Evolutionary conservation across 2,888 invertebrate species (phyloP), one percentile per base, ranked within the genome.

Genomic region (Conistra vaccinii): DNA sequence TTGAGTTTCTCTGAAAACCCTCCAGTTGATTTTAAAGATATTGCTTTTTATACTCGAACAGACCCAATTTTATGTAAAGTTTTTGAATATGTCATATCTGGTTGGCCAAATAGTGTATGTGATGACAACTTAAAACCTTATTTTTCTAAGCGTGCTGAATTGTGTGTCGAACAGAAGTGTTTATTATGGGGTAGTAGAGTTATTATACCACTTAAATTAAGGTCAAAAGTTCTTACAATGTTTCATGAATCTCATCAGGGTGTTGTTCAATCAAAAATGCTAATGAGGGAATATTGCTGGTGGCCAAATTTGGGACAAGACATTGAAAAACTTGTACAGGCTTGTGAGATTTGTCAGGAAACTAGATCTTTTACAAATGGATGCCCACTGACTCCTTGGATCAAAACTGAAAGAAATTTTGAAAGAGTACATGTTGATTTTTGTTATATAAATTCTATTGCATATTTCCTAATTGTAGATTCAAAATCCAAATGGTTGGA

Each of bases 191-290:
- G 53, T n/a, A 53, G n/a, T n/a, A 53, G 53, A 53, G 53, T 53
- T n/a, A 53, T 53, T 53, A 42, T 14, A 42, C 14, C 14, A 14
- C 39, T 39, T 39, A 42, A 42, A 42, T 12, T 42, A 42, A 42
- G 42, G n/a, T n/a, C 51, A 53, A 53, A 53, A 53, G n/a, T 53
- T 53, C 53, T 53, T 4, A 51, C 10, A 20, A 53, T 53, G 53
- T 53, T 53, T 53, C 53, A 53, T n/a, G n/a, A 53, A 53, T n/a
- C 53, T 53, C 53, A 53, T 53, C 53, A n/a, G n/a, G n/a, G 53
- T 53, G 53, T 53, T 9, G 53, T n/a, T 3, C n/a, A 53, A n/a
- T 53, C 53, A 10, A 53, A 53, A 53, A 53, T 53, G 53, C 6
- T n/a, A n/a, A n/a, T n/a, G n/a, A 53, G n/a, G n/a, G n/a, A n/a